Evolutionary conservation across 2,888 invertebrate genomes (phyloP), one percentile per base, ranked within the genome.

Genomic region (Nipponacmea schrenckii): DNA sequence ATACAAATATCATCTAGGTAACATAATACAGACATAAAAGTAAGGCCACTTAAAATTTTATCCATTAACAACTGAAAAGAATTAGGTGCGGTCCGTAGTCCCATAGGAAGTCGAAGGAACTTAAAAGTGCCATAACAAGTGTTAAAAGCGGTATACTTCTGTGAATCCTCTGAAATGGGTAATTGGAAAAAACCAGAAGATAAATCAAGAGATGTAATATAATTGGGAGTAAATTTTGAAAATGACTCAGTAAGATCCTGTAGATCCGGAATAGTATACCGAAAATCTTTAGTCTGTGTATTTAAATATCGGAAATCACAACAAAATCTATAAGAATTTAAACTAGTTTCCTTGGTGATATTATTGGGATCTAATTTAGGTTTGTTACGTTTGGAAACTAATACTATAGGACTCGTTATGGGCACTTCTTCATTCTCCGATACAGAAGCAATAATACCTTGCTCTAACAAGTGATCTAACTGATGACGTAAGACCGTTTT

Each of bases 161-260:
- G 48, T 2, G 64, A 68, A 3, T 67, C 62, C 8, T 15, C 39
- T 2, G 67, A 63, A 63, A 72, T 72, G 24, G 62, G 45, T 69
- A 70, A 69, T 39, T 72, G 74, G 62, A 74, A 76, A 50, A 77
- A 79, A 45, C 77, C 77, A 12, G 71, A 73, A 65, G 73, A 75
- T 45, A 77, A 31, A 69, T 77, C 77, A 8, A 78, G 39, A 15
- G 63, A 71, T 20, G 74, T 71, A 15, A 79, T 74, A 63, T 69
- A 77, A 45, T 74, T 71, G 15, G 75, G 76, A 24, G 64, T 72
- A 45, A 50, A 46, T 50, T 75, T 74, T 24, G 75, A 67, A 62
- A 76, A 77, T 12, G 77, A 79, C 66, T 76, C 76, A 7, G 75
- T 74, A 3, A 74, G 68, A 64, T 77, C 71, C 44, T 74, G 76